Evolutionary conservation across 2,113 vertebrate genomes (phyloP).

Genomic region (Laterallus jamaicensis): DNA sequence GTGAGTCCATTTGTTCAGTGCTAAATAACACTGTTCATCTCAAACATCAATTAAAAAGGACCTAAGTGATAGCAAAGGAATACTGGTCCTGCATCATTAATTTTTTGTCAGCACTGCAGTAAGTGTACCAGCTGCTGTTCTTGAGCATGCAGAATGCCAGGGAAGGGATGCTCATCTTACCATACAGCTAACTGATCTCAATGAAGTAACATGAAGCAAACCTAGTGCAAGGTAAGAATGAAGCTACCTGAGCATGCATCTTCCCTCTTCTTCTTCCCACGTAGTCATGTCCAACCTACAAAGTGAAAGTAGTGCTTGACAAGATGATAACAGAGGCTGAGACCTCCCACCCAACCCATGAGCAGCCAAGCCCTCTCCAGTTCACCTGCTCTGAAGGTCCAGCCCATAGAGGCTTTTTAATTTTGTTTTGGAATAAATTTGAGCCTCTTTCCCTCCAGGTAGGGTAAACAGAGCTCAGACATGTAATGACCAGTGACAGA

Average conservation of each 20-base stretch:
- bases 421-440: neutral
- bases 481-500: neutral
- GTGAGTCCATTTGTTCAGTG: neutral
- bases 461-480: neutral
- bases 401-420: neutral
- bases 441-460: neutral
- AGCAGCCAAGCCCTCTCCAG: neutral
- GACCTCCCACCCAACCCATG: neutral
- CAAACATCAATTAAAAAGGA: conserved; percentile 39
- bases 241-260: neutral
- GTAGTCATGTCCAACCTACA: neutral
- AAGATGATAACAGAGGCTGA: neutral
- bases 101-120: neutral
- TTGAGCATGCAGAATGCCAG: neutral
- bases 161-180: neutral
- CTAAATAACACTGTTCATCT: neutral
- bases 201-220: neutral
- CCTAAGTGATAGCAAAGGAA: neutral
- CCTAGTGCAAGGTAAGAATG: neutral
- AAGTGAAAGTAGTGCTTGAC: neutral
- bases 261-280: neutral
- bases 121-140: neutral
- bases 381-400: neutral
- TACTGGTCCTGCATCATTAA: neutral
- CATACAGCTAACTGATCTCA: neutral